phyloP scores from a whole-genome alignment of 53 echinoderm and acorn worm genomes.

The Apostichopus leukothele region DNA sequence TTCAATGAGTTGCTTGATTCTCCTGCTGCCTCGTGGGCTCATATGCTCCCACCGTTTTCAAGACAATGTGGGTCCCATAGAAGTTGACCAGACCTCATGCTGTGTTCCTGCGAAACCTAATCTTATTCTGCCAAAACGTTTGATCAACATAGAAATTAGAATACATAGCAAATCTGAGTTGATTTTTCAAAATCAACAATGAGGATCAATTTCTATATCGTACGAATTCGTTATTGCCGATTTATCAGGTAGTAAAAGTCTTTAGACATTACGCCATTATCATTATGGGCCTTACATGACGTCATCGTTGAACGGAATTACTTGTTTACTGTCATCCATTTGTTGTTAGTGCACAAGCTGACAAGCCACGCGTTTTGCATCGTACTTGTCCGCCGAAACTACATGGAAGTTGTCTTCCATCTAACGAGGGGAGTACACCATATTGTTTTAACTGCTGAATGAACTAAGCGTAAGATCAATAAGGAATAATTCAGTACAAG shows the following conservation, averaged over 20 bases:
- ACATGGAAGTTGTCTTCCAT: not conserved
- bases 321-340: conserved; percentile 7
- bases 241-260: not conserved
- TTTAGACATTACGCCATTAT: conserved; percentile 17
- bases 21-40: too few relatives aligned
- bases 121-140: too few relatives aligned
- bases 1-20: too few relatives aligned
- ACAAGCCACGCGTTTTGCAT: not conserved
- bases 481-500: not conserved
- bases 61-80: too few relatives aligned
- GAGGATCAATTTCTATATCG: not conserved
- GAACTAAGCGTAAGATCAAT: conserved; percentile 24
- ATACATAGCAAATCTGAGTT: too few relatives aligned
- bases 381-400: not conserved
- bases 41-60: too few relatives aligned
- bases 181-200: too few relatives aligned
- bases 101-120: too few relatives aligned
- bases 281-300: conserved; percentile 6
- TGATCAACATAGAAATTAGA: too few relatives aligned
- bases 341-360: conserved; percentile 5
- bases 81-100: too few relatives aligned
- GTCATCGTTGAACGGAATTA: conserved; percentile 12
- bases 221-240: not conserved
- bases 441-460: not conserved
- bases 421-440: not conserved